Percentiles rank a stretch among this genome's conserved stretches.
These are phyloP conservation scores for Falco peregrinus DNA, from an alignment of 2,797 vertebrate species.

Conservation along the genomic window DNA sequence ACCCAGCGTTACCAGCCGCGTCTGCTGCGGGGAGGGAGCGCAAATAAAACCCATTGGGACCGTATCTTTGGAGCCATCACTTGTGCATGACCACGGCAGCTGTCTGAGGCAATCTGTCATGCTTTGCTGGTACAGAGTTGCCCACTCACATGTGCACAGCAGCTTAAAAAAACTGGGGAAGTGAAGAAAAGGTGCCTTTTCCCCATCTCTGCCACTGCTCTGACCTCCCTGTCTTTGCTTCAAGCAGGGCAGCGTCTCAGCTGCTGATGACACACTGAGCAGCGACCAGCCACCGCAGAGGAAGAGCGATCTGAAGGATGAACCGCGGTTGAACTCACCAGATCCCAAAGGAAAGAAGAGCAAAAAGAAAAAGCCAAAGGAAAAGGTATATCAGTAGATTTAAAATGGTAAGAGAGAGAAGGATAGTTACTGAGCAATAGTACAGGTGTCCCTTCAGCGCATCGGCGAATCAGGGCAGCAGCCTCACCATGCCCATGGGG, in stretches of 20 bases:
- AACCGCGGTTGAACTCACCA: constrained; percentile 55
- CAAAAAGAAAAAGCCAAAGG: constrained; percentile 78
- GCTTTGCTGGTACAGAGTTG: neutral
- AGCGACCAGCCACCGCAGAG: constrained; percentile 81
- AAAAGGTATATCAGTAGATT: constrained; percentile 77
- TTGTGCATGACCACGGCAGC: neutral
- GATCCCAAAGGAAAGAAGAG: constrained; percentile 75
- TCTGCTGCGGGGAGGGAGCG: neutral
- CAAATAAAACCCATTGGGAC: neutral
- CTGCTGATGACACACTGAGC: constrained; percentile 88
- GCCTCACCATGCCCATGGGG: accelerated
- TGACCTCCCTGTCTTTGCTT: constrained; percentile 5
- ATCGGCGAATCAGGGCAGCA: neutral
- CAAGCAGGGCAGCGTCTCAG: constrained; percentile 87
- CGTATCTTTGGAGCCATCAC: neutral
- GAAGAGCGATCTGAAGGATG: constrained; percentile 71
- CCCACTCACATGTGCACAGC: neutral
- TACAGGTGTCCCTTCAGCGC: neutral
- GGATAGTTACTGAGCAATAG: neutral
- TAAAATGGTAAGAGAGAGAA: neutral
- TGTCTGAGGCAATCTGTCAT: neutral
- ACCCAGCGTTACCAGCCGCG: neutral
- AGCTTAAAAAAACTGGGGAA: neutral
- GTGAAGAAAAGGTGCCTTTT: neutral
- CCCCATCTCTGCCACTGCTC: neutral